A percentile compares a stretch with the other conserved stretches of the same genome.
These are phyloP conservation scores for Lomographa bimaculata DNA, from an alignment of 2,888 invertebrate species.

Conservation along the genomic window DNA sequence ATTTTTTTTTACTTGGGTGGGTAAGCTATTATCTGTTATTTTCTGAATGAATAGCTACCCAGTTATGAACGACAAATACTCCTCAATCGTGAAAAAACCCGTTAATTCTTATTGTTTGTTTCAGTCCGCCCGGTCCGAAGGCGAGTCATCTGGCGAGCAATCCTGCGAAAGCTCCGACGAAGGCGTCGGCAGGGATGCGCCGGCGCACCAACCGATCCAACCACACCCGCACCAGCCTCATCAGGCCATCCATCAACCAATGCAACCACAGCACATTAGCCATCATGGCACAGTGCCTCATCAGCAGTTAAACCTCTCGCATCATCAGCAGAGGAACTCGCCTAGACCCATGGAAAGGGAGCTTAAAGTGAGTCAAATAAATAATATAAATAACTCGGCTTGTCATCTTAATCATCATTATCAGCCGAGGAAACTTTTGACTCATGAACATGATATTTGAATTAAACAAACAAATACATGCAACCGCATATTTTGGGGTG, in stretches of 20 bases:
- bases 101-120: slow-evolving; percentile 25
- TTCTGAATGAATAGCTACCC: no score
- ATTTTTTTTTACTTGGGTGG: no score
- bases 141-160: slow-evolving; percentile 75
- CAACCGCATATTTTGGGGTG: no score
- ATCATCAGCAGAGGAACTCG: slow-evolving; percentile 62
- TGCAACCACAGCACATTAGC: slow-evolving; percentile 47
- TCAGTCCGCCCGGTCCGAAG: slow-evolving; percentile 76
- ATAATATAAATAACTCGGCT: no score
- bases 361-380: slow-evolving; percentile 64
- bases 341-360: slow-evolving; percentile 69
- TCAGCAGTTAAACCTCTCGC: slow-evolving; percentile 54
- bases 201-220: slow-evolving; percentile 44
- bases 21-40: no score
- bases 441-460: no score
- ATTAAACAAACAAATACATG: no score
- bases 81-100: no score
- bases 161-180: slow-evolving; percentile 79
- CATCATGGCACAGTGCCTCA: slow-evolving; percentile 53
- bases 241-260: slow-evolving; percentile 38
- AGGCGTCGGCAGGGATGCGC: slow-evolving; percentile 72
- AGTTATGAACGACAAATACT: no score
- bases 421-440: no score
- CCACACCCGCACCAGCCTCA: slow-evolving; percentile 42
- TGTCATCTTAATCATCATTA: no score